phyloP scores from a whole-genome alignment of 2,797 vertebrate species.

The Coranthus polyacanthus region DNA sequence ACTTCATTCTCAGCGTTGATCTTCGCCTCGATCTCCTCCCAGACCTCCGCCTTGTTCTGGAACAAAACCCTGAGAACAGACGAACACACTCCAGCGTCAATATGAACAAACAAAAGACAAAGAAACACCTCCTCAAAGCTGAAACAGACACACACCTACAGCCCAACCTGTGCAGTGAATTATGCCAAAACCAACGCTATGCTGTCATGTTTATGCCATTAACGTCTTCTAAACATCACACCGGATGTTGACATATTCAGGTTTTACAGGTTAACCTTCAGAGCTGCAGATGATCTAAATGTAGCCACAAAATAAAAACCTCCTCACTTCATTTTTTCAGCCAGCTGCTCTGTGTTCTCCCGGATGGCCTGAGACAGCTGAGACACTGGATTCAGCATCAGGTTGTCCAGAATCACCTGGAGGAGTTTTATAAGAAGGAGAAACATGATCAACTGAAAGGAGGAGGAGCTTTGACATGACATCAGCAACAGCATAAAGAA shows the following conservation, averaged over 20 bases:
- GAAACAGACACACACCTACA: no score
- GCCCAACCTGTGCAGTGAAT: no score
- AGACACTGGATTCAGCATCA: slow-evolving; percentile 96
- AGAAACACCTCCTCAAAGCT: background rate
- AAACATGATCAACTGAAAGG: background rate
- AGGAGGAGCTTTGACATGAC: background rate
- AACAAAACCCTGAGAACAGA: slow-evolving; percentile 85
- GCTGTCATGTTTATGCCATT: no score
- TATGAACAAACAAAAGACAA: rapidly evolving
- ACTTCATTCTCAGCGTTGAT: slow-evolving; percentile 94
- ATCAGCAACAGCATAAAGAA: slow-evolving; percentile 2
- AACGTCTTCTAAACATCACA: no score
- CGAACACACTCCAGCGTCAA: background rate
- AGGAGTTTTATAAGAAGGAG: slow-evolving; percentile 28
- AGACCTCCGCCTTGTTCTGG: slow-evolving; percentile 91
- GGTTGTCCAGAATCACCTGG: slow-evolving; percentile 95
- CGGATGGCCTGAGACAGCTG: slow-evolving; percentile 95
- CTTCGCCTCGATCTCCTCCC: slow-evolving; percentile 96
- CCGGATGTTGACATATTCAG: no score
- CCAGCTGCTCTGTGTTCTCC: slow-evolving; percentile 94
- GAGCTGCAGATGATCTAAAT: background rate
- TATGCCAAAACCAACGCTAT: no score
- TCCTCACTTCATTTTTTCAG: slow-evolving; percentile 97
- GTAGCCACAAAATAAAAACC: rapidly evolving
- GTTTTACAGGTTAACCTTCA: no score